Base-by-base conservation (phyloP, 2,797 vertebrate species). In the Sebastes itinus region DNA sequence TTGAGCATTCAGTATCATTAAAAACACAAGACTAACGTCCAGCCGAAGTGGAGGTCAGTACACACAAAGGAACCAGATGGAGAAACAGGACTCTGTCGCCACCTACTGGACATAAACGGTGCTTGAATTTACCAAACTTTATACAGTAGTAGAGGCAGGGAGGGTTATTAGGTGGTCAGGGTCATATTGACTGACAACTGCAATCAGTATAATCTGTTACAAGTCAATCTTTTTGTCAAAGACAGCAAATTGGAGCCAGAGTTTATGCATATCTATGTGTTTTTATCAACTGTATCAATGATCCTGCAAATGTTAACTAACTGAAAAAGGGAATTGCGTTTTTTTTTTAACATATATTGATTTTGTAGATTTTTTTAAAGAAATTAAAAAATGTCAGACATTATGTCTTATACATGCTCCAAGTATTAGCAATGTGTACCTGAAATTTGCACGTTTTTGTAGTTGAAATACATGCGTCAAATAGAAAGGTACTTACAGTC, bases 41-140 rank as follows among this genome's bases (percentile, higher is more conserved):
- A 23, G 18, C 4, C n/a, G 6, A 8, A 35, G 70, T 38, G 12
- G 23, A 32, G 22, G 33, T 60, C 11, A 12, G 6, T 14, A 30
- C 33, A 28, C 55, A 12, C 32, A 27, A 35, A 35, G 20, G 13
- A 64, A 32, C 32, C 28, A 6, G 27, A 46, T 8, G n/a, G 32
- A 69, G 27, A 63, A 72, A 23, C 9, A 16, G 58, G 25, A 71
- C 27, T 89, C 66, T 89, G 80, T 65, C 75, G 14, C 90, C 85
- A 27, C 38, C 88, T 81, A 11, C 58, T 90, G 91, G 92, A 82
- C 66, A 55, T 2, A 27, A 4, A n/a, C 32, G 2, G 7, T 22
- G 5, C 11, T 56, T 66, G 30, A 67, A 72, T 56, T 72, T 23
- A 55, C n/a, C 22, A 62, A 75, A 69, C 49, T 42, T 27, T 12